These are phyloP conservation scores for Hylia prasina DNA, from an alignment of 2,113 vertebrate species.

Conservation along the genomic window DNA sequence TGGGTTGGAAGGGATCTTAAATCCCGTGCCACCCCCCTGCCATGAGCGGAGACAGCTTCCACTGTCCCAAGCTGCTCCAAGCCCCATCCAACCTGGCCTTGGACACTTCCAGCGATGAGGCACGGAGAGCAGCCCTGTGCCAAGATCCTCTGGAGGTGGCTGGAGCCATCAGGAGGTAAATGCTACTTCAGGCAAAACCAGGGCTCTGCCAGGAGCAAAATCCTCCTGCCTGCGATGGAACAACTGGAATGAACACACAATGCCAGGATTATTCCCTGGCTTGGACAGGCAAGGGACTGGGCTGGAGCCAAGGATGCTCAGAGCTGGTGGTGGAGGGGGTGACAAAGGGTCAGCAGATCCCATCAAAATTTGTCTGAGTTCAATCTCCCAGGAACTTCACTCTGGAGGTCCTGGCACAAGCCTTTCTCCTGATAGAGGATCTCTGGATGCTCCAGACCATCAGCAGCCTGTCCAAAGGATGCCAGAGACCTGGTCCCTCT, in stretches of 20 bases:
- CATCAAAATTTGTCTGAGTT: not conserved
- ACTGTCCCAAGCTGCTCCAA: not conserved
- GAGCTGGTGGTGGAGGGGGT: not conserved
- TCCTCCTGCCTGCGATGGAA: not conserved
- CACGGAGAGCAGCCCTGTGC: not conserved
- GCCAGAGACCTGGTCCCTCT: not conserved
- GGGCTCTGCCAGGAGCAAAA: not conserved
- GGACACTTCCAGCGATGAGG: not conserved
- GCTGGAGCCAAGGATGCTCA: not conserved
- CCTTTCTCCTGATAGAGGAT: not conserved
- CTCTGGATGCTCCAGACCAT: not conserved
- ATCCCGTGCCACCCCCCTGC: not conserved
- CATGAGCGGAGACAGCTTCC: not conserved
- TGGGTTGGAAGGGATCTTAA: not conserved
- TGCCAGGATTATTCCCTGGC: rapidly evolving
- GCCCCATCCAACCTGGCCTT: not conserved
- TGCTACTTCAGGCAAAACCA: not conserved
- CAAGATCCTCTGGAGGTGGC: not conserved
- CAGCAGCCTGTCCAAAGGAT: not conserved
- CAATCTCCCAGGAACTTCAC: not conserved
- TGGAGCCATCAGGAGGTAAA: not conserved
- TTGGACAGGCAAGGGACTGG: not conserved
- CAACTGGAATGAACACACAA: not conserved
- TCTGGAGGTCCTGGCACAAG: not conserved
- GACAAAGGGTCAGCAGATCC: not conserved